Evolutionary conservation across 2,888 invertebrate species (phyloP), one percentile per base, ranked within the genome.

Genomic region (Diploptera punctata): DNA sequence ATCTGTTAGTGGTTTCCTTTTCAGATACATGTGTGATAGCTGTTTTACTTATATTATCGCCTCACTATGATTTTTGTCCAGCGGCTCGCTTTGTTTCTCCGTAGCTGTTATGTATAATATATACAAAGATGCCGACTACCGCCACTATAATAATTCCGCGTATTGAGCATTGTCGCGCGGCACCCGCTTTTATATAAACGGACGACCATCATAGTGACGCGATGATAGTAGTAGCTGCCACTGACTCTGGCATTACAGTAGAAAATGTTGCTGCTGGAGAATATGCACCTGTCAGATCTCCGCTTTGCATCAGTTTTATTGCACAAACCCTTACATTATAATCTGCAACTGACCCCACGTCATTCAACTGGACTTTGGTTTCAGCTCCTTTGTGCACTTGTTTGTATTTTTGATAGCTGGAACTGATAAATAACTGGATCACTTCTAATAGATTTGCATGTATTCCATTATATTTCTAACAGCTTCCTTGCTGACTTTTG

Each of bases 291-390:
- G 87, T 83, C 77, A 93, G 86, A 78, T 87, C 87, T 57, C 84
- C 84, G 49, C 87, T 87, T 68, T 84, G 84, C 78, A 87, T 85
- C 70, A 87, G 82, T 62, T 95, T 88, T 78, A 94, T 88, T 31
- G 92, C 91, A 83, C 92, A 91, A 76, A 95, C 93, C 70, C 95
- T 89, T 78, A 92, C 89, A 78, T 85, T 84, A 84, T 95, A 95
- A 81, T 93, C 92, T 70, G 87, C 87, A 78, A 92, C 92, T 67
- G 90, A 86, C 78, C 92, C 90, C 80, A 95, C 86, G 80, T 90
- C 89, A 83, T 87, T 86, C 81, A 91, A 83, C 81, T 85, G 86
- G 81, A 86, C 88, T 82, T 86, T 87, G 72, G 88, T 85, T 77
- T 88, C 90, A 74, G 84, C 79, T 71, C 92, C 92, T 78, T 87